phyloP scores from a whole-genome alignment of 35 echinoderm and acorn worm species.

The Apostichopus japonicus region DNA sequence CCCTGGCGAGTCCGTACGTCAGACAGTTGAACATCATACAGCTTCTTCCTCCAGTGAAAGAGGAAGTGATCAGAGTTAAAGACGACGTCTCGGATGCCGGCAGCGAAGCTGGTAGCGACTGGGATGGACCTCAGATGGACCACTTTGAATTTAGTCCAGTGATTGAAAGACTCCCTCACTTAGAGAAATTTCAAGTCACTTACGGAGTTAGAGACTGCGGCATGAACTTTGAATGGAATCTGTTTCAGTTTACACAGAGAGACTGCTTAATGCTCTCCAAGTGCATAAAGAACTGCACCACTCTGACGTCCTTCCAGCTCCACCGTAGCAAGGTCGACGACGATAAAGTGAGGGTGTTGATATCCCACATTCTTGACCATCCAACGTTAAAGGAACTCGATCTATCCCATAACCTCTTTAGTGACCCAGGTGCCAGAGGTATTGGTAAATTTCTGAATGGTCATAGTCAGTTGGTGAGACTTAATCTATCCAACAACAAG shows the following conservation, averaged over 20 bases:
- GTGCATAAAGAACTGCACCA: conserved; percentile 76
- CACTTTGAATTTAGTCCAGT: conserved; percentile 96
- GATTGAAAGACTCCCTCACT: conserved; percentile 77
- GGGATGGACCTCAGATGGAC: conserved; percentile 85
- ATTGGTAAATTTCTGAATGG: conserved; percentile 96
- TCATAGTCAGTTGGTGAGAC: conserved; percentile 79
- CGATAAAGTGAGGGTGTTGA: conserved; percentile 88
- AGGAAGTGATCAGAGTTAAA: conserved; percentile 74
- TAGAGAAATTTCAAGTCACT: conserved; percentile 87
- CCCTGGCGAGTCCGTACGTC: conserved; percentile 87
- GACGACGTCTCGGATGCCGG: conserved; percentile 94
- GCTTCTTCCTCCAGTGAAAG: conserved; percentile 95
- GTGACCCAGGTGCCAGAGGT: conserved; percentile 86
- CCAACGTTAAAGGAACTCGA: conserved; percentile 81
- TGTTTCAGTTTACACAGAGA: conserved; percentile 92
- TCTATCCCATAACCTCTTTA: conserved; percentile 93
- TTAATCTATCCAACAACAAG: conserved; percentile 92
- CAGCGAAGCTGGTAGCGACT: conserved; percentile 82
- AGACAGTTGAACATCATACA: conserved; percentile 87
- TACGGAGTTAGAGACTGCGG: conserved; percentile 95
- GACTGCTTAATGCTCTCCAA: conserved; percentile 94
- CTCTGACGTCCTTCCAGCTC: conserved; percentile 91
- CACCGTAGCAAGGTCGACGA: conserved; percentile 96
- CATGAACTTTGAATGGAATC: conserved; percentile 99
- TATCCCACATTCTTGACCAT: conserved; percentile 93